Base-by-base conservation (phyloP, 2,888 invertebrate genomes). In the Athalia rosae region DNA sequence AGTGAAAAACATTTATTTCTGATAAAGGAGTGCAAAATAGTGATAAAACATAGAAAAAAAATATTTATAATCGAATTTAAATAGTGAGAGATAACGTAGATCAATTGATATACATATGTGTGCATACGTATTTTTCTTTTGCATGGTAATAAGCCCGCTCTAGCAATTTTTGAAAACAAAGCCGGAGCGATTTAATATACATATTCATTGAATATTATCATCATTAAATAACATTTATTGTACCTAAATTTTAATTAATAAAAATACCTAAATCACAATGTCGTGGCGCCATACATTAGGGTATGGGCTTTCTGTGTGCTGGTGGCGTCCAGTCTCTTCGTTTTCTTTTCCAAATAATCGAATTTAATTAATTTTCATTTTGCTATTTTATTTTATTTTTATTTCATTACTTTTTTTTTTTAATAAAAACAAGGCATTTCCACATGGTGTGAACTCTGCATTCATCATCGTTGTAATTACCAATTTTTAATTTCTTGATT, bases 211-310 rank as follows among this genome's bases (percentile, higher is more conserved):
- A 86, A 86, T 82, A 82, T 84, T 84, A 85, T 84, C 82, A 86
- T 79, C 80, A 87, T 87, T 88, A 87, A 86, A 88, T 88, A 88
- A 88, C 87, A 87, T 86, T 87, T 84, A 86, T 84, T 83, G 84
- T 84, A 87, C 83, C 82, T 87, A 87, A 86, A 86, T 88, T 86
- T 86, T 85, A 86, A 28, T 28, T 85, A 86, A 87, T 86, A 87
- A 87, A 85, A 88, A 86, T 88, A 87, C 80, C 85, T 88, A 88
- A 89, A 88, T 88, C 86, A 88, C 88, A 87, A 87, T 86, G 84
- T 87, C 83, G 82, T 82, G 81, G 82, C 83, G 79, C 83, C 82
- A 76, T 76, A 59, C 73, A 77, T 84, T 81, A 80, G 82, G 81
- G 82, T 28, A 28, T 28, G 28, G 28, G 28, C 28, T 28, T 28